Evolutionary conservation across 2,888 invertebrate genomes (phyloP).

Genomic region (Anagyrus pseudococci): DNA sequence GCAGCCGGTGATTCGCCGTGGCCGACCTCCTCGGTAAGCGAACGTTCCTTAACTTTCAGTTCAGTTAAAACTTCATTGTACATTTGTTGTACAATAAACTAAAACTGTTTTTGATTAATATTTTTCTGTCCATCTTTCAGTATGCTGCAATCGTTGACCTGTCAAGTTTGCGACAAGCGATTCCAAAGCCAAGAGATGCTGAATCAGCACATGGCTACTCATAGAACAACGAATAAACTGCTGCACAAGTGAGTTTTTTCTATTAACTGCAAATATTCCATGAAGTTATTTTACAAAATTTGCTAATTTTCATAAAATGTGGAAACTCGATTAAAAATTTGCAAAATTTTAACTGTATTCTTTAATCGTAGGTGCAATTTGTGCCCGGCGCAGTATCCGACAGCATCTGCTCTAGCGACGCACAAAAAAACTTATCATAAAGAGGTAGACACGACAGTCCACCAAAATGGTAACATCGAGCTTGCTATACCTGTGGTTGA

Average conservation of each 20-base stretch:
- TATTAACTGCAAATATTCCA: background rate
- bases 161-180: conserved; percentile 63
- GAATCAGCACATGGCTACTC: conserved; percentile 63
- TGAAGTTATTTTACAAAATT: background rate
- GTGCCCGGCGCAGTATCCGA: conserved; percentile 77
- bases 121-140: conserved; percentile 43
- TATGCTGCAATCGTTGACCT: conserved; percentile 47
- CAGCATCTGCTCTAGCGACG: conserved; percentile 65
- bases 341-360: conserved; percentile 7
- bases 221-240: conserved; percentile 50
- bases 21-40: conserved; percentile 56
- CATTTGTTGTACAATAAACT: too few species aligned
- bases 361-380: conserved; percentile 67
- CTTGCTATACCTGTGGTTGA: conserved; percentile 78
- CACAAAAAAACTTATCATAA: conserved; percentile 73
- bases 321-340: background rate
- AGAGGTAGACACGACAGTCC: conserved; percentile 55
- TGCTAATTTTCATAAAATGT: background rate
- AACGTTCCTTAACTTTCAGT: background rate
- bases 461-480: conserved; percentile 64
- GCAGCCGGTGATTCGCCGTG: conserved; percentile 58
- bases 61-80: background rate
- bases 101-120: background rate
- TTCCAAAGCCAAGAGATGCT: conserved; percentile 63
- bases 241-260: conserved; percentile 32